phyloP scores from a whole-genome alignment of 2,797 vertebrate species.

The Echeneis naucrates region DNA sequence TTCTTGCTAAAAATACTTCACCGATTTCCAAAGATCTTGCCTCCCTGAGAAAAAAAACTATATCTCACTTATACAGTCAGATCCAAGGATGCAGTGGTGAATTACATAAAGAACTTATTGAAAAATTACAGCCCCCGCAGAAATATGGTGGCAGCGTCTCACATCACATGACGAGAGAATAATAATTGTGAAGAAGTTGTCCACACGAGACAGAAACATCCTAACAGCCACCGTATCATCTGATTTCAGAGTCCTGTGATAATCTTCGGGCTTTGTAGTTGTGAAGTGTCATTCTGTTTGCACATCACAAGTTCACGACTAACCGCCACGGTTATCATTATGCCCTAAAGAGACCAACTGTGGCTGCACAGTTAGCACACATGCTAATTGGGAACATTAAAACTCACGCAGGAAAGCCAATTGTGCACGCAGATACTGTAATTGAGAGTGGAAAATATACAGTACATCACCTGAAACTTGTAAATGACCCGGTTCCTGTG shows the following conservation, averaged over 20 bases:
- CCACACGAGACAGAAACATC: constrained; percentile 46
- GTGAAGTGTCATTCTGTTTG: constrained; percentile 32
- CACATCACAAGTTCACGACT: constrained; percentile 62
- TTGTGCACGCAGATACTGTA: constrained; percentile 31
- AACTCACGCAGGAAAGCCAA: constrained; percentile 4
- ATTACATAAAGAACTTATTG: constrained; percentile 33
- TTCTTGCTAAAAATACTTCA: constrained; percentile 19
- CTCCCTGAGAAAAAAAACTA: constrained; percentile 15
- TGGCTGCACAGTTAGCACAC: constrained; percentile 24
- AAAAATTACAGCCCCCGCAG: constrained; percentile 5
- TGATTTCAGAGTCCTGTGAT: constrained; percentile 76
- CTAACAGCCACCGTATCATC: constrained; percentile 58
- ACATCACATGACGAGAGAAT: constrained; percentile 66
- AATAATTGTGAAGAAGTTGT: constrained; percentile 44
- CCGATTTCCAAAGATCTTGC: constrained; percentile 3
- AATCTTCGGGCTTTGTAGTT: constrained; percentile 39
- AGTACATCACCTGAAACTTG: constrained; percentile 23
- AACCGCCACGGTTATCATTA: constrained; percentile 14
- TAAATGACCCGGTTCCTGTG: not conserved
- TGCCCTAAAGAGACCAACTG: constrained; percentile 18
- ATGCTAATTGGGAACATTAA: constrained; percentile 32
- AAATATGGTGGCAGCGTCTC: not conserved
- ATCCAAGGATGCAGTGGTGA: constrained; percentile 19
- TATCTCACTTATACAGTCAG: not conserved
- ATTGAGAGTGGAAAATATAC: constrained; percentile 40